Percentiles rank a stretch among this genome's conserved stretches.
Conservation (phyloP, 2,797 vertebrate genomes). For the Silurus lanzhouensis region DNA sequence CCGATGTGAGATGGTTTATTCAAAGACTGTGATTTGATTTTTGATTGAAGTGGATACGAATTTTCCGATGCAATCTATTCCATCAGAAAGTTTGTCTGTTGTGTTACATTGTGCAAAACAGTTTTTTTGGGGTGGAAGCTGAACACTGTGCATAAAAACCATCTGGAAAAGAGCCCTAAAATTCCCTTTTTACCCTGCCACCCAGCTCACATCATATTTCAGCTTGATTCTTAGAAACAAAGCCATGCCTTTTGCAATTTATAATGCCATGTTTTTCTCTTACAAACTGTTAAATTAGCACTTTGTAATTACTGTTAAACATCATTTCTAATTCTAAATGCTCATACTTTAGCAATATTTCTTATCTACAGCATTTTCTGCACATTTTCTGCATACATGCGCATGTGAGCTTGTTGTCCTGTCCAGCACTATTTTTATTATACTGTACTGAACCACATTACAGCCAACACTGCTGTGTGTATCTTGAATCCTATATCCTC, state of each 20-base stretch:
- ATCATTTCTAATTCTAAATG: neutral
- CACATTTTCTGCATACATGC: neutral
- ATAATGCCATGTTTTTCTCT: neutral
- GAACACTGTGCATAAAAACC: neutral
- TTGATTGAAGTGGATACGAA: neutral
- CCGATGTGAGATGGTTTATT: neutral
- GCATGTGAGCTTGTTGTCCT: neutral
- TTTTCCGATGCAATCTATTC: neutral
- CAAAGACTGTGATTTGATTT: neutral
- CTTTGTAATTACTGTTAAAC: neutral
- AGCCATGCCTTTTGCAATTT: neutral
- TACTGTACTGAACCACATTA: neutral
- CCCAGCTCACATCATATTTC: too few species aligned
- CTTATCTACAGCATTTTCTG: neutral
- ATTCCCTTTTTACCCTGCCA: too few species aligned
- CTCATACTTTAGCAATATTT: neutral
- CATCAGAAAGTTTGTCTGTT: neutral
- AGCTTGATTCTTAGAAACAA: too few species aligned
- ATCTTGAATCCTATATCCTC: neutral
- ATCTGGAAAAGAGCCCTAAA: neutral
- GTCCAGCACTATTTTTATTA: neutral
- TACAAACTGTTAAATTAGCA: neutral
- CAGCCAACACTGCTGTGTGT: neutral
- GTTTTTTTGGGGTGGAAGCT: neutral
- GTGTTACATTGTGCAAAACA: neutral